phyloP scores from a whole-genome alignment of 2,797 vertebrate genomes.

The Pelochelys cantorii region DNA sequence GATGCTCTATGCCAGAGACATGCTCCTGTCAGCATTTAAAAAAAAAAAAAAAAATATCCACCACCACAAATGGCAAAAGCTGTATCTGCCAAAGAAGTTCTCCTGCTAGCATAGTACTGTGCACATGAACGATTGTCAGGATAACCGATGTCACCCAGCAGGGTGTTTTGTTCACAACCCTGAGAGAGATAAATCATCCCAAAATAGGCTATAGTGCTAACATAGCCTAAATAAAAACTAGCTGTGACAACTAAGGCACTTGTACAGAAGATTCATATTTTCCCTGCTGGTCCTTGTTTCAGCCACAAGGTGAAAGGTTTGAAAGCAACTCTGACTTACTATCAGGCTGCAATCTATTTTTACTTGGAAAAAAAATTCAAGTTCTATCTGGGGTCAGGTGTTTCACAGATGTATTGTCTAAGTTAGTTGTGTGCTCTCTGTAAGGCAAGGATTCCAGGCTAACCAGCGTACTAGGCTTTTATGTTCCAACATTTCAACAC shows the following conservation, averaged over 20 bases:
- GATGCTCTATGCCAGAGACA: too few species aligned
- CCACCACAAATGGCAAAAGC: too few species aligned
- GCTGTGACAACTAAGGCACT: background rate
- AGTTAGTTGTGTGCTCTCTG: background rate
- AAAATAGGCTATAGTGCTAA: too few species aligned
- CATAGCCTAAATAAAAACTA: background rate
- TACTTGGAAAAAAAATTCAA: background rate
- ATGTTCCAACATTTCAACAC: background rate
- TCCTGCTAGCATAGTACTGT: too few species aligned
- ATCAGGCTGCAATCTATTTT: background rate
- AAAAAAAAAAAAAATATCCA: too few species aligned
- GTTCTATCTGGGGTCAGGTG: background rate
- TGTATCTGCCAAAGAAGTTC: too few species aligned
- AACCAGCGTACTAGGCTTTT: background rate
- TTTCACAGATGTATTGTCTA: accelerated
- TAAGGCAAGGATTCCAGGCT: background rate
- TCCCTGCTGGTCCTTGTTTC: background rate
- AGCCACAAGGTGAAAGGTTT: background rate
- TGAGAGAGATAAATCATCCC: too few species aligned
- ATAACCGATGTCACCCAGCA: too few species aligned
- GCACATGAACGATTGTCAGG: too few species aligned
- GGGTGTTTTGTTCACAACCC: too few species aligned
- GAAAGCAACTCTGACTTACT: background rate
- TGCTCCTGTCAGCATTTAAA: too few species aligned
- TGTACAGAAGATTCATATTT: background rate